phyloP scores from a whole-genome alignment of 2,113 vertebrate species.

The Ploceus nigricollis region DNA sequence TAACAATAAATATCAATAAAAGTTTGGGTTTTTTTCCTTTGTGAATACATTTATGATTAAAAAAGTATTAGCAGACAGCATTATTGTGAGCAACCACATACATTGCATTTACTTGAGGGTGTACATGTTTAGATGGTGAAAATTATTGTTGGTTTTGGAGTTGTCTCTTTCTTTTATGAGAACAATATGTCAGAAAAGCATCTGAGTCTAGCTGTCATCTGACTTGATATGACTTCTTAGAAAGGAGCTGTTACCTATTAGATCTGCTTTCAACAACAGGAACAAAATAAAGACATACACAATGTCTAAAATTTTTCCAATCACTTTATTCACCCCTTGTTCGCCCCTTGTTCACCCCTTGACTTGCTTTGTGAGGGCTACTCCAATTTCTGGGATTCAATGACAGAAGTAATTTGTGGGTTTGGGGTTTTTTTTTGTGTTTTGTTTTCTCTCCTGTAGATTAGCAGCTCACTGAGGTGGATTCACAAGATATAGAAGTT shows the following conservation, averaged over 20 bases:
- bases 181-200: background rate
- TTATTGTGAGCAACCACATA: background rate
- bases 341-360: background rate
- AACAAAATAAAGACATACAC: background rate
- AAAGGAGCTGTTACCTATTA: background rate
- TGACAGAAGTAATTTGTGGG: background rate
- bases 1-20: background rate
- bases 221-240: background rate
- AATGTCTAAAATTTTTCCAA: background rate
- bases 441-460: background rate
- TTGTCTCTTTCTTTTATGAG: background rate
- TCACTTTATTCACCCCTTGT: background rate
- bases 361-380: background rate
- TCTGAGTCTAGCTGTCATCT: background rate
- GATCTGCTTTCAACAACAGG: background rate
- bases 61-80: background rate
- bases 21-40: background rate
- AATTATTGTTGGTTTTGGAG: background rate
- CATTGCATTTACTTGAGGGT: background rate
- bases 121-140: background rate
- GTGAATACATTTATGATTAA: background rate
- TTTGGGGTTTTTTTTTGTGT: background rate
- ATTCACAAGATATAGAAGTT: background rate
- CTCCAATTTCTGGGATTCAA: background rate
- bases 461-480: background rate